Percentiles rank a stretch among this genome's conserved stretches.
Conservation (phyloP, 2,113 vertebrate genomes). For the Hiodon tergisus region DNA sequence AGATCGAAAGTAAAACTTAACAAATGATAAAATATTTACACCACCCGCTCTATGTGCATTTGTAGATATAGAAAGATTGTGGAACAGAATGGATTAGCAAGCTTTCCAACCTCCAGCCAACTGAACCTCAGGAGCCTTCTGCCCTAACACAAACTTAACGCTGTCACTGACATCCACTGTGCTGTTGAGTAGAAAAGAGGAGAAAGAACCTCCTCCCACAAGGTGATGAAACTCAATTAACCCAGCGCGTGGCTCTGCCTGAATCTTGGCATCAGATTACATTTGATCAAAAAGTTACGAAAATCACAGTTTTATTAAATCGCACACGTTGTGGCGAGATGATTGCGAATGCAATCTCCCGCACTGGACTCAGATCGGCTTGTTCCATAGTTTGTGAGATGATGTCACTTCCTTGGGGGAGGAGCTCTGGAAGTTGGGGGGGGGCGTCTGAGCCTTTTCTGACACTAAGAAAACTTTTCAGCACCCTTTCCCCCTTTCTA, state of each 20-base stretch:
- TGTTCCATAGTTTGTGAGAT: background rate
- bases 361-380: background rate
- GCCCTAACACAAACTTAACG: background rate
- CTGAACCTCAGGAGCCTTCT: background rate
- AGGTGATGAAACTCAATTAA: conserved; percentile 2
- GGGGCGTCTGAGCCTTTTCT: background rate
- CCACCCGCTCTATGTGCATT: no score
- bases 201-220: background rate
- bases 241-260: background rate
- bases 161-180: background rate
- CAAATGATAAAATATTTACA: no score
- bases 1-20: no score
- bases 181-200: background rate
- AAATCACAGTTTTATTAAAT: conserved; percentile 1
- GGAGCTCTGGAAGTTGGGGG: no score
- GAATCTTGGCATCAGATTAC: background rate
- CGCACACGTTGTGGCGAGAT: background rate
- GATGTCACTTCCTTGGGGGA: background rate
- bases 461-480: background rate
- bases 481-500: background rate
- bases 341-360: background rate
- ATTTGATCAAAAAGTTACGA: background rate
- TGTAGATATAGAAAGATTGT: no score
- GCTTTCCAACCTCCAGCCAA: background rate
- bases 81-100: no score